Evolutionary conservation across 2,797 vertebrate species (phyloP), one percentile per base, ranked within the genome.

Genomic region (Sebastes goodei): DNA sequence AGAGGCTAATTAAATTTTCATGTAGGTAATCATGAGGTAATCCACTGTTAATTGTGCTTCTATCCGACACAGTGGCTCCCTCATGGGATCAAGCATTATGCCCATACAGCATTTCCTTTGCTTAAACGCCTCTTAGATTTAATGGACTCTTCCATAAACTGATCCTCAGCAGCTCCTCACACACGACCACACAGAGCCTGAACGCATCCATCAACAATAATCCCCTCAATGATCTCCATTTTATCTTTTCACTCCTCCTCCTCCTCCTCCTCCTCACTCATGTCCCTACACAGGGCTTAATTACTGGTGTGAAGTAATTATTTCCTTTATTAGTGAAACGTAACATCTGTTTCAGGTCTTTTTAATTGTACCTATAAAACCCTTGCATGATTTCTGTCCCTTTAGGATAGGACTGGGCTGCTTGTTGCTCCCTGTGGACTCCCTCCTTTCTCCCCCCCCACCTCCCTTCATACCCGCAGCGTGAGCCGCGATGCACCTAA

Each of bases 311-410:
- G 88, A 93, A 96, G 93, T 96, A 95, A 96, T 96, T 95, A 95
- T 95, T 95, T 95, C 89, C 94, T 95, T 94, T 95, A 95, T 95
- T 95, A 95, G 94, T 88, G 89, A 93, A 93, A 94, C 81, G 71
- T 91, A 95, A 96, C 95, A 96, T 95, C 95, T 96, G 95, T 96
- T 96, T 95, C 89, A 83, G 91, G 94, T 94, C 94, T 95, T 95
- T 95, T 95, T 96, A 95, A 95, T 92, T 93, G 91, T 93, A 93
- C 94, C 95, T 95, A 95, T 96, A 96, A 96, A 95, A 95, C 71
- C 86, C 91, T 84, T 93, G 90, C 93, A 92, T 94, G 95, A 94
- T 93, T 93, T 95, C 88, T 92, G 91, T 94, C 94, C 93, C 95
- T 96, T 95, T 94, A 95, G 95, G 94, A 95, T 93, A 89, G 93